Percentiles rank a stretch among this genome's conserved stretches.
Conservation (phyloP, 2,888 invertebrate species). For the Cryptocephalus moraei region DNA sequence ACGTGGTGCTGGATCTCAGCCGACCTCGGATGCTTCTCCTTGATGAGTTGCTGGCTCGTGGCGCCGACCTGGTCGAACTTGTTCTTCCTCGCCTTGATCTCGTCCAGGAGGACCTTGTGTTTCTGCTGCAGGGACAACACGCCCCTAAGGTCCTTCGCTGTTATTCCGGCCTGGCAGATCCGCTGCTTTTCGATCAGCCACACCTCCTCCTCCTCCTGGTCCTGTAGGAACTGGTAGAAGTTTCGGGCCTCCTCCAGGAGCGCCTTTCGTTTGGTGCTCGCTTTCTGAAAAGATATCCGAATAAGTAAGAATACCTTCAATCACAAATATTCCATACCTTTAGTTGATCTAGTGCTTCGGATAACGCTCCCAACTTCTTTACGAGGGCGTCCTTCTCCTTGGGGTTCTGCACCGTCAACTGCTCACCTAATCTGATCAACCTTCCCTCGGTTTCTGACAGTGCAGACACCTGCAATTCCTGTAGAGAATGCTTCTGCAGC, state of each 20-base stretch:
- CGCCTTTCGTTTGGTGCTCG: constrained; percentile 67
- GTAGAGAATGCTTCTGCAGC: constrained; percentile 85
- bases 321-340: constrained; percentile 40
- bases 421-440: constrained; percentile 56
- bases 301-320: background rate
- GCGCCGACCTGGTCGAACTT: constrained; percentile 66
- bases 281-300: constrained; percentile 42
- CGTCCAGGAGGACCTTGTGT: constrained; percentile 82
- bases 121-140: constrained; percentile 85
- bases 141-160: constrained; percentile 86
- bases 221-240: constrained; percentile 91
- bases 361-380: constrained; percentile 64
- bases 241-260: constrained; percentile 86
- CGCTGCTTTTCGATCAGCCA: constrained; percentile 94
- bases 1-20: constrained; percentile 73
- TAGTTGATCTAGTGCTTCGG: constrained; percentile 56
- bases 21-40: constrained; percentile 72
- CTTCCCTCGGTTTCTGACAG: constrained; percentile 74
- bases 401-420: constrained; percentile 39
- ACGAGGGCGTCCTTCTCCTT: constrained; percentile 51
- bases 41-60: constrained; percentile 49
- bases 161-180: constrained; percentile 85
- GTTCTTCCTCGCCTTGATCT: constrained; percentile 69
- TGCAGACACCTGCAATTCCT: constrained; percentile 83
- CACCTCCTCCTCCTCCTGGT: constrained; percentile 94